Evolutionary conservation across 2,888 invertebrate species (phyloP).

Genomic region (Dexiosoma caninum): DNA sequence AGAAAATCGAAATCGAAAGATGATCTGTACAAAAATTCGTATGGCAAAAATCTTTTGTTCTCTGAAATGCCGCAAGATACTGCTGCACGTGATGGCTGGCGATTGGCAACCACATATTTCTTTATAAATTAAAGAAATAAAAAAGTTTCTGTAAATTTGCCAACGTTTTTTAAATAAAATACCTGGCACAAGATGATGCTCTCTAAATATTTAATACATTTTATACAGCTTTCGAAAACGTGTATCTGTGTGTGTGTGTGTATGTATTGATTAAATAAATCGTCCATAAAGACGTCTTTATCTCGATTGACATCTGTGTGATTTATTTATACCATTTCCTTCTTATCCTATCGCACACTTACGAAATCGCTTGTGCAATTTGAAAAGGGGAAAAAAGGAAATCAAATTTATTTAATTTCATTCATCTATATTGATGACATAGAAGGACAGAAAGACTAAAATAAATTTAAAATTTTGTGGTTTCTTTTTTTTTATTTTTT

Average conservation of each 20-base stretch:
- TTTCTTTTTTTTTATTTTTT: too few relatives aligned
- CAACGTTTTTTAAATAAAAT: slow-evolving; percentile 2
- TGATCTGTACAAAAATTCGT: too few relatives aligned
- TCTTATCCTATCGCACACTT: background rate
- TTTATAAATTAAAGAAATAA: background rate
- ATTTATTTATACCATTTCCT: slow-evolving; percentile 58
- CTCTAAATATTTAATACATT: slow-evolving; percentile 10
- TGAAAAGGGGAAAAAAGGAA: background rate
- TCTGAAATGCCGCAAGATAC: too few relatives aligned
- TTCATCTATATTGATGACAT: slow-evolving; percentile 42
- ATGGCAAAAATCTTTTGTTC: too few relatives aligned
- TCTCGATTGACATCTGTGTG: slow-evolving; percentile 56
- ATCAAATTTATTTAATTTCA: slow-evolving; percentile 42
- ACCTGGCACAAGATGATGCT: too few relatives aligned
- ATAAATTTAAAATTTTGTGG: slow-evolving; percentile 27
- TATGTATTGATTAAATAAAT: slow-evolving; percentile 56
- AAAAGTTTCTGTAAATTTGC: background rate
- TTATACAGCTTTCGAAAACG: too few relatives aligned
- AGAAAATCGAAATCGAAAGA: too few relatives aligned
- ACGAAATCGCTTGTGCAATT: slow-evolving; percentile 11
- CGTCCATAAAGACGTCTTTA: slow-evolving; percentile 53
- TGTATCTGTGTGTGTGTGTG: background rate
- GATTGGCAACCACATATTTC: background rate
- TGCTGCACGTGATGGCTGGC: too few relatives aligned
- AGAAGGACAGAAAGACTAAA: background rate